Percentiles rank a stretch among this genome's conserved stretches.
These are phyloP conservation scores for Sandelia bainsii DNA, from an alignment of 2,797 vertebrate genomes.

Conservation along the genomic window DNA sequence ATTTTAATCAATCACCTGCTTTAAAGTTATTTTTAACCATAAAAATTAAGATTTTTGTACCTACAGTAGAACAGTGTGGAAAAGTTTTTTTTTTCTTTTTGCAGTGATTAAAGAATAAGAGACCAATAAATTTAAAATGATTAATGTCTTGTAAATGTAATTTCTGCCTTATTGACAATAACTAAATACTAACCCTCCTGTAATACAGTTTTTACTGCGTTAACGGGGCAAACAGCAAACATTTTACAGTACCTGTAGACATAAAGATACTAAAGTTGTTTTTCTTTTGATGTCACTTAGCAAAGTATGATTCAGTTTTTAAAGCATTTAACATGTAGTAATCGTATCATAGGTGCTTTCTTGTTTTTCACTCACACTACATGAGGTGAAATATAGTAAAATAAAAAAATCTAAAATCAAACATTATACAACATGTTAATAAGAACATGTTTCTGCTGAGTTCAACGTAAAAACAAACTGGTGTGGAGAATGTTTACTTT, in stretches of 20 bases:
- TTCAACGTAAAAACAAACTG: slow-evolving; percentile 75
- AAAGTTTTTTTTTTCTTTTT: slow-evolving; percentile 19
- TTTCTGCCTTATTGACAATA: slow-evolving; percentile 77
- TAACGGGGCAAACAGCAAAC: slow-evolving; percentile 39
- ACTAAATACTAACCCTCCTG: slow-evolving; percentile 58
- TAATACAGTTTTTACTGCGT: slow-evolving; percentile 44
- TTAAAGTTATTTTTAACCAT: slow-evolving; percentile 82
- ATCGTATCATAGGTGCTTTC: slow-evolving; percentile 60
- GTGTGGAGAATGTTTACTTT: slow-evolving; percentile 88
- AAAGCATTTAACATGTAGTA: slow-evolving; percentile 42
- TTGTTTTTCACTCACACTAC: slow-evolving; percentile 43
- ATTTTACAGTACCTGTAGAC: slow-evolving; percentile 2
- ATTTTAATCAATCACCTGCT: slow-evolving; percentile 35
- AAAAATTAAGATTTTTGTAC: slow-evolving; percentile 18
- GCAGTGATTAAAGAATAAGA: slow-evolving; percentile 21
- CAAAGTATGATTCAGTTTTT: slow-evolving; percentile 27
- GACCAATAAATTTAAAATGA: slow-evolving; percentile 36
- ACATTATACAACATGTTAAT: slow-evolving; percentile 65
- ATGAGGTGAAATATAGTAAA: slow-evolving; percentile 42
- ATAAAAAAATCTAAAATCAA: slow-evolving; percentile 60
- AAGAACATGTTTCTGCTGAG: slow-evolving; percentile 65
- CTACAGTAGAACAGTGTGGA: background rate
- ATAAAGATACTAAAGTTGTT: background rate
- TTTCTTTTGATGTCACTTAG: slow-evolving; percentile 38
- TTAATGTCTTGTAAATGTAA: slow-evolving; percentile 60